phyloP scores from a whole-genome alignment of 2,113 vertebrate genomes.

The Perca flavescens region DNA sequence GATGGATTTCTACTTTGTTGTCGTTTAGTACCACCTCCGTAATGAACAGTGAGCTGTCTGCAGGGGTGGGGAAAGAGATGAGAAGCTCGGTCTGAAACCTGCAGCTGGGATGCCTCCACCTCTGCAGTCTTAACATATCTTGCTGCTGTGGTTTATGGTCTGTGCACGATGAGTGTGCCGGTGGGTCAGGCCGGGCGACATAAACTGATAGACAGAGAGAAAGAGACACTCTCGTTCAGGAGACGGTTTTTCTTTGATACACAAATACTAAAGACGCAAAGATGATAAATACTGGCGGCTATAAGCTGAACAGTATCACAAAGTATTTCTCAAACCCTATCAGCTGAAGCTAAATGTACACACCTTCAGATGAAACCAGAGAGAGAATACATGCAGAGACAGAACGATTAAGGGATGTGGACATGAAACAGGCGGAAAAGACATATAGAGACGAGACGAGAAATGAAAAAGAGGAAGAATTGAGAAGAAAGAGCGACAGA shows the following conservation, averaged over 20 bases:
- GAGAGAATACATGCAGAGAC: constrained; percentile 2
- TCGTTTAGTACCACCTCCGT: constrained; percentile 30
- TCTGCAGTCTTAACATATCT: constrained; percentile 45
- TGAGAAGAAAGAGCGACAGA: background rate
- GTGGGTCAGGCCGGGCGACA: constrained; percentile 36
- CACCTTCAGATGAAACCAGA: background rate
- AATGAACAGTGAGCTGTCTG: constrained; percentile 40
- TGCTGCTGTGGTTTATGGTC: constrained; percentile 63
- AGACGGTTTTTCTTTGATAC: background rate
- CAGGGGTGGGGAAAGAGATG: background rate
- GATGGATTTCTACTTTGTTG: constrained; percentile 40
- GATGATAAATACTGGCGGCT: background rate
- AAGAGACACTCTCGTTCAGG: background rate
- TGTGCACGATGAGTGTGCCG: constrained; percentile 61
- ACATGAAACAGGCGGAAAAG: constrained; percentile 1
- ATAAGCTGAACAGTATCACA: background rate
- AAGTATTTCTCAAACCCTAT: background rate
- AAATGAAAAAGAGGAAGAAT: background rate
- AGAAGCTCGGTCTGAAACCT: constrained; percentile 15
- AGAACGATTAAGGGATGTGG: background rate
- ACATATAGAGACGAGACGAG: background rate
- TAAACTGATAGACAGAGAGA: background rate
- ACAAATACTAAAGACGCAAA: background rate
- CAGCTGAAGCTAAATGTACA: background rate
- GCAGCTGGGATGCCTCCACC: constrained; percentile 29